Conservation (phyloP, 2,113 vertebrate species). For the Calypte anna region DNA sequence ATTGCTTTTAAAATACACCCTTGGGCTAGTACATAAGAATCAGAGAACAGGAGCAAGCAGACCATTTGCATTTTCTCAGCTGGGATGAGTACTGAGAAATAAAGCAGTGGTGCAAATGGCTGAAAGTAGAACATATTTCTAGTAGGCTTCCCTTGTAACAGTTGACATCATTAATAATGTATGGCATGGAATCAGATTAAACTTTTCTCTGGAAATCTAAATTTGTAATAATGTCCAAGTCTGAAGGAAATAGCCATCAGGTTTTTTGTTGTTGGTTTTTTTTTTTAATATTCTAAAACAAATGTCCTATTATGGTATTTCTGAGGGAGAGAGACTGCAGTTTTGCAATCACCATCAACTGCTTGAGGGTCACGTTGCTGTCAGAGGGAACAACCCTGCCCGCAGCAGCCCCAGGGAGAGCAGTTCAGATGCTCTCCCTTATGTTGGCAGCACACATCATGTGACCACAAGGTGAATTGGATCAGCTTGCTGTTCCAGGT, state of each 20-base stretch:
- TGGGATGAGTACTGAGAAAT: background rate
- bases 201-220: background rate
- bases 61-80: background rate
- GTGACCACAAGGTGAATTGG: background rate
- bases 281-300: background rate
- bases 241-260: background rate
- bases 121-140: slow-evolving; percentile 11
- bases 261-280: background rate
- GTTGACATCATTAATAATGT: background rate
- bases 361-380: rapidly evolving
- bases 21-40: background rate
- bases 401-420: background rate
- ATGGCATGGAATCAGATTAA: background rate
- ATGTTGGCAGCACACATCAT: background rate
- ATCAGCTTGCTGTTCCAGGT: background rate
- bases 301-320: background rate
- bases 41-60: background rate
- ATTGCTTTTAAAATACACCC: background rate
- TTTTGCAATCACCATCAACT: background rate
- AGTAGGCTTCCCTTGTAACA: background rate
- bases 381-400: background rate
- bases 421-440: background rate
- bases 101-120: background rate
- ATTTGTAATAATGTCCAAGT: background rate
- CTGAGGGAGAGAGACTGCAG: background rate